phyloP scores from a whole-genome alignment of 2,888 invertebrate genomes.

The Peribatodes rhomboidaria region DNA sequence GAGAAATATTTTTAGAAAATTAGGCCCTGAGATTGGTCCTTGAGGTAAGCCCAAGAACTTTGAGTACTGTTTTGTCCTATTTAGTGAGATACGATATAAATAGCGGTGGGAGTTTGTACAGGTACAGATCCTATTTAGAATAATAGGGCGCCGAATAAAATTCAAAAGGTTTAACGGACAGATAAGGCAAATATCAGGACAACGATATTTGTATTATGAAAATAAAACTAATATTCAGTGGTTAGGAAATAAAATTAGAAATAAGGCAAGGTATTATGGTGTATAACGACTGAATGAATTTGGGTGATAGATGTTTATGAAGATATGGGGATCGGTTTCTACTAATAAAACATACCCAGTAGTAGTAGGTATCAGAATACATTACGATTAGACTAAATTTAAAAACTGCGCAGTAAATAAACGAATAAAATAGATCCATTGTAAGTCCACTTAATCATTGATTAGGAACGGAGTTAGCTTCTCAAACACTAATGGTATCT shows the following conservation, averaged over 20 bases:
- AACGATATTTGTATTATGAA: neutral
- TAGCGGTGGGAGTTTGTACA: slow-evolving; percentile 58
- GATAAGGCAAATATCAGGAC: slow-evolving; percentile 5
- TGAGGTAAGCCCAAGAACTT: slow-evolving; percentile 2
- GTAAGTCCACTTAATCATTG: neutral
- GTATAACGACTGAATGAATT: no score
- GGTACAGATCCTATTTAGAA: slow-evolving; percentile 17
- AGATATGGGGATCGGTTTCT: no score
- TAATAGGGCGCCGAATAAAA: slow-evolving; percentile 21
- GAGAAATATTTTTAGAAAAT: no score
- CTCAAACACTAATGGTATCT: slow-evolving; percentile 5
- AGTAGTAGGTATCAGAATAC: no score
- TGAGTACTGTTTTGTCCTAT: slow-evolving; percentile 26
- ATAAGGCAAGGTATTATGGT: no score
- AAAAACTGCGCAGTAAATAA: no score
- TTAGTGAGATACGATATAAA: slow-evolving; percentile 75
- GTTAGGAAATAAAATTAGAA: no score
- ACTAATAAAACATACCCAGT: no score
- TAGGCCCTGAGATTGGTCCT: no score
- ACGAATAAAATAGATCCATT: neutral
- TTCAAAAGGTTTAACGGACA: slow-evolving; percentile 14
- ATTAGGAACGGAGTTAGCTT: neutral
- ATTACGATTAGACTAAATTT: no score
- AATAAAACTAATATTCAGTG: no score
- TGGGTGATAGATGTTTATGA: no score